Conservation (phyloP, 2,888 invertebrate species). For the Melieria picta region DNA sequence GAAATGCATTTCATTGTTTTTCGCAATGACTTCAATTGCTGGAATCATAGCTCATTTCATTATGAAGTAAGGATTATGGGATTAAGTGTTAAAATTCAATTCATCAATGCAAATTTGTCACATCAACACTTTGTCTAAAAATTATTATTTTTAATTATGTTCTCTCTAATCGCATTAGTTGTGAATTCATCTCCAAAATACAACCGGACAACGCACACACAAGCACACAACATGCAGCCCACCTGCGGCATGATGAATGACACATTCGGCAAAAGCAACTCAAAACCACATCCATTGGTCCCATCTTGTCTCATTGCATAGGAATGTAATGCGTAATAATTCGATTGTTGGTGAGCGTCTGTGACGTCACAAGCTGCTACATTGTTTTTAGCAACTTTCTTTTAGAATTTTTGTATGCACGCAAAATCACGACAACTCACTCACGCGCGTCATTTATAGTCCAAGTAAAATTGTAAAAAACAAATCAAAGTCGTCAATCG, state of each 20-base stretch:
- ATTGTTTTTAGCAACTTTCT: not conserved
- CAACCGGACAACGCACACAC: not conserved
- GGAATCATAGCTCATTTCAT: not conserved
- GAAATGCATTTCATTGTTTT: not conserved
- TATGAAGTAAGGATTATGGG: too few species aligned
- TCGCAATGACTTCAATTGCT: not conserved
- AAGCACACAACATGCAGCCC: slow-evolving; percentile 29
- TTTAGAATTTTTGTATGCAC: not conserved
- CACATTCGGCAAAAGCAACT: slow-evolving; percentile 53
- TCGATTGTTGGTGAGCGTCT: slow-evolving; percentile 3
- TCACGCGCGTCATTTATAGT: not conserved
- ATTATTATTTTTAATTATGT: too few species aligned
- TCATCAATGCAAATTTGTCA: too few species aligned
- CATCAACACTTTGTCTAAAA: too few species aligned
- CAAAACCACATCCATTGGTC: slow-evolving; percentile 51
- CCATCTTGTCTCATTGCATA: slow-evolving; percentile 41
- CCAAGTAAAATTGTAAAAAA: too few species aligned
- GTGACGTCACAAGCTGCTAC: not conserved
- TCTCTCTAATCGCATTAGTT: too few species aligned
- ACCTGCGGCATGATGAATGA: slow-evolving; percentile 52
- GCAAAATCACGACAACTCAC: not conserved
- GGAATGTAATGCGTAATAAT: slow-evolving; percentile 30
- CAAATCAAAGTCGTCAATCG: not conserved
- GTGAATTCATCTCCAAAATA: not conserved
- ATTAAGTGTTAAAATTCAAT: too few species aligned